Conservation (phyloP, 2,797 vertebrate species). For the Ibycter americanus region DNA sequence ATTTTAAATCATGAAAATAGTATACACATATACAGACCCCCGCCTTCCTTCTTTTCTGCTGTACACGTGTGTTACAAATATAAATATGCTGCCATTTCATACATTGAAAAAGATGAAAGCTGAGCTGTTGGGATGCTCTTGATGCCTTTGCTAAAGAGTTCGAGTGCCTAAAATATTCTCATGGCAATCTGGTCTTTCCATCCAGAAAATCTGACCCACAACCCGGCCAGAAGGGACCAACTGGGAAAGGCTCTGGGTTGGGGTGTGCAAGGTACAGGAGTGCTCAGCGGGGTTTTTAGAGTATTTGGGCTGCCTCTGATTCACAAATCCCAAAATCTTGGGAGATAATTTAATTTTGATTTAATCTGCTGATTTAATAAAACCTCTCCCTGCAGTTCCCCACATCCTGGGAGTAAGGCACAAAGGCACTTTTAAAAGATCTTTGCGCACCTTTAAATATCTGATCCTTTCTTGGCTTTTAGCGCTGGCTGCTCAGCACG, state of each 20-base stretch:
- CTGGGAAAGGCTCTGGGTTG: background rate
- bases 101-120: background rate
- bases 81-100: background rate
- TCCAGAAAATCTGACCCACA: background rate
- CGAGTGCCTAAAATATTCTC: background rate
- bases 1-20: slow-evolving; percentile 66
- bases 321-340: background rate
- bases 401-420: background rate
- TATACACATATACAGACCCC: slow-evolving; percentile 13
- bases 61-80: background rate
- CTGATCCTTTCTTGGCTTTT: background rate
- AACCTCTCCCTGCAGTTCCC: background rate
- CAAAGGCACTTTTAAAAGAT: background rate
- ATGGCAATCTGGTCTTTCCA: background rate
- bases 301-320: background rate
- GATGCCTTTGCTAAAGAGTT: background rate
- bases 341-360: background rate
- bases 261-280: background rate
- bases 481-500: rapidly evolving
- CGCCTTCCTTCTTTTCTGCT: background rate
- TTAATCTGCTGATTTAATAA: background rate
- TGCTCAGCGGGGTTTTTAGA: background rate
- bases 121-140: background rate
- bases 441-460: background rate
- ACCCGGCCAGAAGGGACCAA: background rate